Evolutionary conservation across 1,140 invertebrate genomes (phyloP).

Genomic region (Nasonia longicornis): DNA sequence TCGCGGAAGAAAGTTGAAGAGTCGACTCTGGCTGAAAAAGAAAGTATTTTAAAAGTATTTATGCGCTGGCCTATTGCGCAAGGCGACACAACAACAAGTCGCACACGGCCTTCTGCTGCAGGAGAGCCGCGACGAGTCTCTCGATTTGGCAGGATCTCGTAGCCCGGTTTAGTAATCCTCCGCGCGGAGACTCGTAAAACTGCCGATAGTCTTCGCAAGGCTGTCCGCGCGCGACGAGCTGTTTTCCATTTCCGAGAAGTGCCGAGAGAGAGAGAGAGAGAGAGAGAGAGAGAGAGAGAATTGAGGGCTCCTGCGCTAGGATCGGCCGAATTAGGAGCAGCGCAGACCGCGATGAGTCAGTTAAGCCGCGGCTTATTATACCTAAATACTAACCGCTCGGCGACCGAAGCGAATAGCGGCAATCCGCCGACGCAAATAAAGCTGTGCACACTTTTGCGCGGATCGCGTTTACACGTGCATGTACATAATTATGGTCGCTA

Average conservation of each 20-base stretch:
- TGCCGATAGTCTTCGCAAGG: background rate
- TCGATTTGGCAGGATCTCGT: conserved; percentile 5
- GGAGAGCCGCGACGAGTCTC: background rate
- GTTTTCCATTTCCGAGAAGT: conserved; percentile 5
- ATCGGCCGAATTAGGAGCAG: background rate
- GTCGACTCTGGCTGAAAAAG: too few species aligned
- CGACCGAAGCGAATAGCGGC: too few species aligned
- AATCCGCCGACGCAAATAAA: too few species aligned
- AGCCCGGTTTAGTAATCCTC: background rate
- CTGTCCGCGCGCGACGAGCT: background rate
- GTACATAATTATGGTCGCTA: too few species aligned
- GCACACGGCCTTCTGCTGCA: background rate
- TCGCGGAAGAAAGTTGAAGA: too few species aligned
- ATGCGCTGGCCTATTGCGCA: too few species aligned
- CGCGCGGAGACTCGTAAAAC: background rate
- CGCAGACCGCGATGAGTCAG: background rate
- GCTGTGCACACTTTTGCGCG: too few species aligned
- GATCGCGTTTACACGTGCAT: too few species aligned
- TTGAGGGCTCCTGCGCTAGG: background rate
- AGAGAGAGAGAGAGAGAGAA: background rate
- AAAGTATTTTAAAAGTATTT: too few species aligned
- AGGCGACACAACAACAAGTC: too few species aligned
- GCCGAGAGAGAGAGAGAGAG: background rate
- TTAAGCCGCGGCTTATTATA: background rate
- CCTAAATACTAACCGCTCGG: too few species aligned